These are phyloP conservation scores for Idaea biselata DNA, from an alignment of 2,888 invertebrate species.

Conservation along the genomic window DNA sequence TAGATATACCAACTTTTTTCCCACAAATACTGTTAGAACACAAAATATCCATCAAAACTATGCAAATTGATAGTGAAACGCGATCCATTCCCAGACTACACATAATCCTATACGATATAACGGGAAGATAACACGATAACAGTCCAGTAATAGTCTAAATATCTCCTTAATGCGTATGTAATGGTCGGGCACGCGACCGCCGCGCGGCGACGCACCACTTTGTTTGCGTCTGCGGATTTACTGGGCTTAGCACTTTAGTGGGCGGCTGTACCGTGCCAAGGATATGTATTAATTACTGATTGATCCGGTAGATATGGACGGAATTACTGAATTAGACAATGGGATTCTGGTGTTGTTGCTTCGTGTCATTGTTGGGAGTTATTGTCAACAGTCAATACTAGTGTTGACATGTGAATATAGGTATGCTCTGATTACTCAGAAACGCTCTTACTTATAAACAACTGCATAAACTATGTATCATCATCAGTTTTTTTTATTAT, in stretches of 20 bases:
- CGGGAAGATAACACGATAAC: slow-evolving; percentile 72
- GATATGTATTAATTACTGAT: slow-evolving; percentile 67
- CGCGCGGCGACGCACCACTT: slow-evolving; percentile 46
- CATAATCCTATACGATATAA: slow-evolving; percentile 59
- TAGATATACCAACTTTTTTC: neutral
- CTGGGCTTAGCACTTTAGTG: slow-evolving; percentile 73
- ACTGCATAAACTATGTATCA: too few relatives aligned
- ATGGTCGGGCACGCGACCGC: slow-evolving; percentile 59
- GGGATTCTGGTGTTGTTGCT: slow-evolving; percentile 38
- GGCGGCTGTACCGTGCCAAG: slow-evolving; percentile 42
- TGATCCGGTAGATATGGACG: slow-evolving; percentile 52
- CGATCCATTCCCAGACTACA: slow-evolving; percentile 52
- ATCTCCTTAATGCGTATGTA: slow-evolving; percentile 70
- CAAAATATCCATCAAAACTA: slow-evolving; percentile 8
- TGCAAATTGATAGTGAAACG: slow-evolving; percentile 20
- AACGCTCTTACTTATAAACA: too few relatives aligned
- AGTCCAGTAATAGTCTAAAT: slow-evolving; percentile 65
- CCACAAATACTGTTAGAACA: neutral
- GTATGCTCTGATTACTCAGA: too few relatives aligned
- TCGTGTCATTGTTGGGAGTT: neutral
- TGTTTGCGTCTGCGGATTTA: slow-evolving; percentile 60
- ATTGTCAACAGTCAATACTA: neutral
- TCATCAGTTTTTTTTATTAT: too few relatives aligned
- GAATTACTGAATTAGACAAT: slow-evolving; percentile 59
- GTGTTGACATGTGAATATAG: too few relatives aligned